phyloP scores from a whole-genome alignment of 2,113 vertebrate species.

The Lophius piscatorius region DNA sequence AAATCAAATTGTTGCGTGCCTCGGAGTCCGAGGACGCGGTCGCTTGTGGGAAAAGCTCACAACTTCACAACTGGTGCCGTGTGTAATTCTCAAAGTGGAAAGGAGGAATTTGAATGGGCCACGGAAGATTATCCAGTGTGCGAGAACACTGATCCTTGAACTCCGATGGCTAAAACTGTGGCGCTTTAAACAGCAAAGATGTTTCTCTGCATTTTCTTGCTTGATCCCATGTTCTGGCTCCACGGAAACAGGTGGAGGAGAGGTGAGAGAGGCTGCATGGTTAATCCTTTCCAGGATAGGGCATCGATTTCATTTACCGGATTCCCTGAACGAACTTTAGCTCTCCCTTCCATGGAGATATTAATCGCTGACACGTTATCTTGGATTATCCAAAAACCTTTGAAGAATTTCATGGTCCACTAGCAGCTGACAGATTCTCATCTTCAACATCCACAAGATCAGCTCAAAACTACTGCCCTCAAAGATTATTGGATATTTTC shows the following conservation, averaged over 20 bases:
- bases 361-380: not conserved
- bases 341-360: no score
- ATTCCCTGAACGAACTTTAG: not conserved
- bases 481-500: no score
- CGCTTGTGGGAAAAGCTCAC: slow-evolving; percentile 47
- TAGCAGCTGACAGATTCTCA: no score
- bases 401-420: no score
- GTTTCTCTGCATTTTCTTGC: not conserved
- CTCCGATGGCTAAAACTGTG: slow-evolving; percentile 13
- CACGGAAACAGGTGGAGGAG: slow-evolving; percentile 28
- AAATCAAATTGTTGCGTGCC: slow-evolving; percentile 58
- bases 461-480: no score
- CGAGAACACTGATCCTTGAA: slow-evolving; percentile 48
- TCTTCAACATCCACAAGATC: no score
- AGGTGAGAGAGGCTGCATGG: not conserved
- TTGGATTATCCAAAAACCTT: no score
- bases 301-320: not conserved
- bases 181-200: not conserved
- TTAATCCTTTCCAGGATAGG: slow-evolving; percentile 8
- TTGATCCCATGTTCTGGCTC: slow-evolving; percentile 24
- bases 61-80: slow-evolving; percentile 46
- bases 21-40: slow-evolving; percentile 48
- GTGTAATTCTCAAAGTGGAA: slow-evolving; percentile 61
- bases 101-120: slow-evolving; percentile 48
- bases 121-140: slow-evolving; percentile 46